phyloP scores from a whole-genome alignment of 92 coral and sea anemone species.

The Bergia puertoricense region DNA sequence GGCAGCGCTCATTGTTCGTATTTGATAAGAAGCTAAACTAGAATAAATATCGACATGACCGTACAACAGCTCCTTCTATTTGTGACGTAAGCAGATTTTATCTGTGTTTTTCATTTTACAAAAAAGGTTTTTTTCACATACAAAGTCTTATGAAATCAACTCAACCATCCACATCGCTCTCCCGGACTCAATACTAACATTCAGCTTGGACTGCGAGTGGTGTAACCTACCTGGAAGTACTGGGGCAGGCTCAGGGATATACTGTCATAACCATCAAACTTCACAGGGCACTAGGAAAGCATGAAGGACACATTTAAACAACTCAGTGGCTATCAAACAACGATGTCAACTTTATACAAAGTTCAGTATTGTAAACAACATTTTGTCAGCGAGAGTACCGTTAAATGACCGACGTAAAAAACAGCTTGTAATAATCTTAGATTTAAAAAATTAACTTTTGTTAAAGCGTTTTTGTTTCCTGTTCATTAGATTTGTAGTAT shows the following conservation, averaged over 20 bases:
- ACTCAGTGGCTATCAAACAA: not conserved
- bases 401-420: too few relatives aligned
- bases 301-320: not conserved
- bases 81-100: too few relatives aligned
- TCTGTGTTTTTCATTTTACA: too few relatives aligned
- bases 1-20: not conserved
- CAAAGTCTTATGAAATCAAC: not conserved
- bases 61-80: not conserved
- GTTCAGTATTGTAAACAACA: not conserved
- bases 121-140: too few relatives aligned
- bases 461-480: too few relatives aligned
- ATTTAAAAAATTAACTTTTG: too few relatives aligned
- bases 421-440: too few relatives aligned
- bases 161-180: not conserved
- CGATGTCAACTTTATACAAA: too few relatives aligned
- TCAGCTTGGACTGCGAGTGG: too few relatives aligned
- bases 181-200: too few relatives aligned
- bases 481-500: too few relatives aligned
- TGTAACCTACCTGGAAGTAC: not conserved
- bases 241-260: constrained; percentile 78
- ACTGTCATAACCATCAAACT: constrained; percentile 92
- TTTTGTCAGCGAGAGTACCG: not conserved
- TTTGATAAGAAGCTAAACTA: not conserved
- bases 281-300: constrained; percentile 79
- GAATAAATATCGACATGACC: not conserved